Evolutionary conservation across 2,888 invertebrate genomes (phyloP), one percentile per base, ranked within the genome.

Genomic region (Norana najaformis): DNA sequence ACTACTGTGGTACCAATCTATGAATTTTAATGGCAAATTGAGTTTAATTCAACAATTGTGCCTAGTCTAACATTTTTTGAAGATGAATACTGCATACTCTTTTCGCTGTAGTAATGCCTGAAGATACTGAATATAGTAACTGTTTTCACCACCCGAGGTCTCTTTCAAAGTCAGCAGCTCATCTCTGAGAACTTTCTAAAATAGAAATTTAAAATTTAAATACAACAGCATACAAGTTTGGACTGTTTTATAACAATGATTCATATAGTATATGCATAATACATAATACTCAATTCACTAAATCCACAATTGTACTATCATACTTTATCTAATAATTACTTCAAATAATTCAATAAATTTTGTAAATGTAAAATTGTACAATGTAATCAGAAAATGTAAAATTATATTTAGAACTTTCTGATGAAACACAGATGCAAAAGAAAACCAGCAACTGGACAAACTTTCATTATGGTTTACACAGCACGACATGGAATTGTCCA

Each of bases 141-240:
- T 35, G n/a, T 85, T 35, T 36, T n/a, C 85, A 37, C 85, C 85
- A 85, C 85, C 36, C 0, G 35, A 23, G 11, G 85, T 36, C 35
- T 34, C 85, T 37, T 85, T 85, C 85, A 85, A 36, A 18, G 37
- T 85, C 36, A 85, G 37, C 85, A 85, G 85, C 85, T 85, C 85
- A 85, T 85, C 34, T 36, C 85, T 16, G 2, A 85, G 85, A 4
- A 37, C 37, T 85, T 85, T 85, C 85, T 85, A 35, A 36, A 6
- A 69, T 30, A 30, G 23, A 47, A 69, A n/a, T n/a, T n/a, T n/a
- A 6, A 69, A 69, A n/a, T 47, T 69, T 0, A 30, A 69, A n/a
- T 69, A 69, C 69, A 69, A 69, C 69, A n/a, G 8, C 69, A 69
- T 6, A n/a, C 30, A 47, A 47, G 8, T 69, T 69, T 69, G 30